Evolutionary conservation across 2,888 invertebrate species (phyloP), one percentile per base, ranked within the genome.

Genomic region (Stomorhina lunata): DNA sequence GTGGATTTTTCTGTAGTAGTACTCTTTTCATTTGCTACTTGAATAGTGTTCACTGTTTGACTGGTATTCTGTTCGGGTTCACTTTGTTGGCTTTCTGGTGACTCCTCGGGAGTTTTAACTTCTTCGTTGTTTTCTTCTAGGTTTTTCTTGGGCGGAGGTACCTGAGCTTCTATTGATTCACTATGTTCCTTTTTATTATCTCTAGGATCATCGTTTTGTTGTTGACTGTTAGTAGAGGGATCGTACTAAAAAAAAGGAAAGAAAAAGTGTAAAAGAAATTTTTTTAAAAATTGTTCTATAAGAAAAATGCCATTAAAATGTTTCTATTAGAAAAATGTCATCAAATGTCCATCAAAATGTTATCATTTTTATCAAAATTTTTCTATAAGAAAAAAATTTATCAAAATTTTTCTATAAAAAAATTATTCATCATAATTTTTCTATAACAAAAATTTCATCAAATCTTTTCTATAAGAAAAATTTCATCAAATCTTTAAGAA

Each of bases 131-230:
- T n/a, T n/a, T n/a, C 37, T 86, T 81, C 12, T 85, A 84, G 15
- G 63, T 87, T 45, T 34, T 85, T 81, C n/a, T 86, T 86, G 53
- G 91, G 87, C 68, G 90, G 88, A 68, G 90, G 90, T 65, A 91
- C 76, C 84, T 91, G 92, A 32, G 90, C 89, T 82, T 88, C 89
- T 61, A 89, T 88, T 4, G 89, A 88, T 80, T 85, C 65, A 9
- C 78, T 69, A 7, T 79, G 65, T 22, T 79, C 78, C 37, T 76
- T 77, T 27, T 50, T 61, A n/a, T 45, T 80, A 45, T 83, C 81
- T 15, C 85, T 75, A 84, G 69, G 76, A 82, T 43, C 37, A 84
- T 80, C 73, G 34, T 43, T 68, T 53, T 53, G 65, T n/a, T 73
- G 73, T 59, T 85, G 71, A 25, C 53, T 65, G 22, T 32, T 72